Evolutionary conservation across 2,888 invertebrate species (phyloP), one percentile per base, ranked within the genome.

Genomic region (Xestoiulus laeticollis): DNA sequence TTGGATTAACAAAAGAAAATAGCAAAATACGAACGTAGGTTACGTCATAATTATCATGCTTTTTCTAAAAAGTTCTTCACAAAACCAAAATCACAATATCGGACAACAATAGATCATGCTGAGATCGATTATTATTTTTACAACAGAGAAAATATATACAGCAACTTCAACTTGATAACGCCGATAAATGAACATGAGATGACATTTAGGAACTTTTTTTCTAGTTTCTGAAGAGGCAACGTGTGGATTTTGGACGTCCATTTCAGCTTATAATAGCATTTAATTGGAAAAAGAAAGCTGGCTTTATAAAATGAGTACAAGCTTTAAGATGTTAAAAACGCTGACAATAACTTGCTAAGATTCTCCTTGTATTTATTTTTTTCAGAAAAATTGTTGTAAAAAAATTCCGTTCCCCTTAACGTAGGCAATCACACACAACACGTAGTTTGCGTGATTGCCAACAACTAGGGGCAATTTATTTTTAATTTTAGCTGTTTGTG

Each of bases 231-330:
- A 78, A 78, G 78, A 78, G 78, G 78, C 30, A 8, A 78, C 78
- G 30, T 78, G 78, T 78, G 78, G 78, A 78, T 78, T 78, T 78
- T 78, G 78, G 78, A 78, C 78, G 30, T 78, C 30, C 30, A 78
- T 78, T 78, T 32, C 26, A 78, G 30, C 78, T 30, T 78, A n/a
- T n/a, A n/a, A n/a, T n/a, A n/a, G n/a, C 78, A 30, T 32, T 78
- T 78, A 78, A 78, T 78, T 78, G 30, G 78, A 32, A 30, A 26
- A 3, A 78, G 78, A 16, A 78, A 30, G 30, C 4, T 26, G 5
- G 22, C 6, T 26, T 30, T 30, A 30, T 2, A 16, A 30, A 78
- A 10, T 68, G 68, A 30, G 16, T 16, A 1, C 30, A 32, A 78
- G 30, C 26, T 78, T 78, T 32, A 30, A 32, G 1, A 1, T 78